Conservation (phyloP, 2,888 invertebrate genomes). For the Norana najaformis region DNA sequence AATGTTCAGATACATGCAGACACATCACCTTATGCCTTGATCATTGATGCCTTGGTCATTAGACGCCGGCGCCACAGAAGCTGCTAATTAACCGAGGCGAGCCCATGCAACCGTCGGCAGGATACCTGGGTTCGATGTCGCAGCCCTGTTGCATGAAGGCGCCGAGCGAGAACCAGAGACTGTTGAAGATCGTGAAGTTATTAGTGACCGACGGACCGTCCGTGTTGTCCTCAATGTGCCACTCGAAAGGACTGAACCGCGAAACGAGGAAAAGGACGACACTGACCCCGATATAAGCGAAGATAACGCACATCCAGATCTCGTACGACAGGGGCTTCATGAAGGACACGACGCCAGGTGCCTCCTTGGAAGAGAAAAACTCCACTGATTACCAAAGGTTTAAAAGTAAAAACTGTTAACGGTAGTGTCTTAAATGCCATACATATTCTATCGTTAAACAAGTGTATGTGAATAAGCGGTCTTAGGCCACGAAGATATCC, state of each 20-base stretch:
- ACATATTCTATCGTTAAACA: too few species aligned
- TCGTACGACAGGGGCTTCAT: constrained; percentile 93
- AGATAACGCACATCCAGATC: constrained; percentile 86
- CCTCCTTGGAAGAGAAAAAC: constrained; percentile 70
- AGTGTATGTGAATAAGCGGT: too few species aligned
- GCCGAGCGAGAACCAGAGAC: constrained; percentile 94
- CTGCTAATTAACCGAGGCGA: too few species aligned
- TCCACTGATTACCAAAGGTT: too few species aligned
- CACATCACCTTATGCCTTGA: too few species aligned
- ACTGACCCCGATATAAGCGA: constrained; percentile 94
- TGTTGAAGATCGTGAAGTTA: constrained; percentile 86
- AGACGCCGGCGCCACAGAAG: too few species aligned
- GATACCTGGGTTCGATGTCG: constrained; percentile 87
- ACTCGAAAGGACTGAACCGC: constrained; percentile 94
- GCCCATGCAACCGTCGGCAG: not conserved
- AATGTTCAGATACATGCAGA: too few species aligned
- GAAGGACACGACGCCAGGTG: constrained; percentile 92
- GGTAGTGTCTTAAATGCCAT: too few species aligned
- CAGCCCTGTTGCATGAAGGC: constrained; percentile 74
- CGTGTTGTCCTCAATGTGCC: constrained; percentile 70
- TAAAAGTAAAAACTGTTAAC: too few species aligned
- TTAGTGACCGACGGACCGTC: constrained; percentile 50
- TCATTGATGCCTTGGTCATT: too few species aligned
- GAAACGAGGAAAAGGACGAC: constrained; percentile 95
- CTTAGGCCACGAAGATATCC: too few species aligned